phyloP scores from a whole-genome alignment of 2,113 vertebrate genomes.

The Salvelinus fontinalis region DNA sequence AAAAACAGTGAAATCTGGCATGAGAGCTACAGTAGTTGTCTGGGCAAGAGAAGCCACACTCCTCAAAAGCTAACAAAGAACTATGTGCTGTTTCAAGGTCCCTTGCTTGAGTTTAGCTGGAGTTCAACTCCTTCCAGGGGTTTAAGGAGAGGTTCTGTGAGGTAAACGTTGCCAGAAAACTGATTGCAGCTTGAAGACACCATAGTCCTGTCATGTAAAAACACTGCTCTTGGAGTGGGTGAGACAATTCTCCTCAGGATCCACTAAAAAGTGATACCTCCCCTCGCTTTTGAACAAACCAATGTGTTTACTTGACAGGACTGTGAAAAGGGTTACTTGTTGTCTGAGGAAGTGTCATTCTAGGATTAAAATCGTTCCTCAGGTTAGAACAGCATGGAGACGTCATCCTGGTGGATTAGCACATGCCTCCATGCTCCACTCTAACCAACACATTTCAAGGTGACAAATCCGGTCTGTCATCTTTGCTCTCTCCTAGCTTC shows the following conservation, averaged over 20 bases:
- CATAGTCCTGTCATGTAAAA: neutral
- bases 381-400: no score
- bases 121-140: neutral
- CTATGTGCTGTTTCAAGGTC: slow-evolving; percentile 5
- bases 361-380: no score
- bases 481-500: no score
- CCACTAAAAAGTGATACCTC: neutral
- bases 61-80: neutral
- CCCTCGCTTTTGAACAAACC: neutral
- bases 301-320: neutral
- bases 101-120: neutral
- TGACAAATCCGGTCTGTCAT: no score
- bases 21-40: no score
- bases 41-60: neutral
- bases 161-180: neutral
- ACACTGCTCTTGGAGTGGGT: no score
- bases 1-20: neutral
- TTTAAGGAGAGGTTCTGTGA: neutral
- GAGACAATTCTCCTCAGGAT: no score
- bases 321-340: neutral
- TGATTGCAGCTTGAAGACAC: neutral
- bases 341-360: no score
- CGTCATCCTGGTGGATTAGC: no score
- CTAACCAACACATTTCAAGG: no score
- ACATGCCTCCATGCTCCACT: no score